These are phyloP conservation scores for Drosophila mercatorum DNA, from an alignment of 2,888 invertebrate genomes.

Conservation along the genomic window DNA sequence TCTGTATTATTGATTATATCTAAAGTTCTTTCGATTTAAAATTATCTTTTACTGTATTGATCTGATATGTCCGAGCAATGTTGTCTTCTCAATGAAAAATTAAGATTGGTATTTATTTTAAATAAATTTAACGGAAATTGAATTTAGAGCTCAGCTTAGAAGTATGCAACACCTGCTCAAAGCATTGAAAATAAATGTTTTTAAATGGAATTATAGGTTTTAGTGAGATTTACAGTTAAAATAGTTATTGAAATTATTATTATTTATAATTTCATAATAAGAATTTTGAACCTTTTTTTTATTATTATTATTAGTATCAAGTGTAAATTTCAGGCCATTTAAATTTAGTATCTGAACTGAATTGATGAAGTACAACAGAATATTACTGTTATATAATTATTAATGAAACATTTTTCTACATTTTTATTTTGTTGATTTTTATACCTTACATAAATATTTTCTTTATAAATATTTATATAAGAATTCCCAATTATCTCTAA, in stretches of 20 bases:
- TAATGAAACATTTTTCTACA: too few relatives aligned
- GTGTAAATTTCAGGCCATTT: too few relatives aligned
- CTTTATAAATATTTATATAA: background rate
- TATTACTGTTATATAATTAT: too few relatives aligned
- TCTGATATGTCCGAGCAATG: background rate
- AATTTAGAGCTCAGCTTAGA: background rate
- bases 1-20: background rate
- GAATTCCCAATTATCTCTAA: background rate
- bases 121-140: background rate
- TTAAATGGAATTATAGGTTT: background rate
- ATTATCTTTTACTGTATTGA: background rate
- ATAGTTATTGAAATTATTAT: too few relatives aligned
- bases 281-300: too few relatives aligned
- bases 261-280: too few relatives aligned
- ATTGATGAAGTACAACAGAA: too few relatives aligned
- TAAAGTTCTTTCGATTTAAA: background rate
- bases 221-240: background rate
- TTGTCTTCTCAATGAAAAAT: background rate
- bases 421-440: too few relatives aligned
- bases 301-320: too few relatives aligned
- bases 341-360: too few relatives aligned
- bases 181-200: background rate
- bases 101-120: background rate
- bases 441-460: background rate
- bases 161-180: background rate